Conservation (phyloP, 2,113 vertebrate species). For the Otolemur garnettii region DNA sequence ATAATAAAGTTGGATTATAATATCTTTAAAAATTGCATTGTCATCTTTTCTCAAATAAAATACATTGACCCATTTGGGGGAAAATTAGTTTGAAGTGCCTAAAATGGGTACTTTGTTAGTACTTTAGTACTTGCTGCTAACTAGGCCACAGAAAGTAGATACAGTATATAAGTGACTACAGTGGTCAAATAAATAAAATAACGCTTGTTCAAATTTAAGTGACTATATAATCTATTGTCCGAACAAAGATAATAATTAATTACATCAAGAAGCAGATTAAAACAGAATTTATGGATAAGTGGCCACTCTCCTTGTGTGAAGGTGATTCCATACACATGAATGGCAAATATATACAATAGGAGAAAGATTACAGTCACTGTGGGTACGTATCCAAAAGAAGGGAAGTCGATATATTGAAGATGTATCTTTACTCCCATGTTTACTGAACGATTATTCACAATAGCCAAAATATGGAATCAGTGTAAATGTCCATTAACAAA, state of each 20-base stretch:
- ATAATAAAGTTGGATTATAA: not conserved
- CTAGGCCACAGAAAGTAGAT: not conserved
- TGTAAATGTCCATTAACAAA: too few species aligned
- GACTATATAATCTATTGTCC: not conserved
- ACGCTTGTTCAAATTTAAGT: not conserved
- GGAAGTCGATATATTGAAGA: too few species aligned
- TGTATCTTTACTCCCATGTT: too few species aligned
- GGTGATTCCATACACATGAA: accelerated
- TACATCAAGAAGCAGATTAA: not conserved
- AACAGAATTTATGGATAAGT: not conserved
- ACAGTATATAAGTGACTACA: not conserved
- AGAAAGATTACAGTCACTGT: not conserved
- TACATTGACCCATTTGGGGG: not conserved
- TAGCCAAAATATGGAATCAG: too few species aligned
- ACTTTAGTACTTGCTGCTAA: not conserved
- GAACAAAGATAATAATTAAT: not conserved
- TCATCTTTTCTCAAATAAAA: not conserved
- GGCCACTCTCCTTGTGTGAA: not conserved
- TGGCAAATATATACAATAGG: not conserved
- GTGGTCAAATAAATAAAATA: not conserved
- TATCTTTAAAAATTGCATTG: slow-evolving; percentile 14
- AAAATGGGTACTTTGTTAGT: not conserved
- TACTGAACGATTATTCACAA: too few species aligned
- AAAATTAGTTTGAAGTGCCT: not conserved
- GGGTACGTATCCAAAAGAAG: too few species aligned